These are phyloP conservation scores for Hemicentrotus pulcherrimus DNA, from an alignment of 35 echinoderm and acorn worm species.

Conservation along the genomic window DNA sequence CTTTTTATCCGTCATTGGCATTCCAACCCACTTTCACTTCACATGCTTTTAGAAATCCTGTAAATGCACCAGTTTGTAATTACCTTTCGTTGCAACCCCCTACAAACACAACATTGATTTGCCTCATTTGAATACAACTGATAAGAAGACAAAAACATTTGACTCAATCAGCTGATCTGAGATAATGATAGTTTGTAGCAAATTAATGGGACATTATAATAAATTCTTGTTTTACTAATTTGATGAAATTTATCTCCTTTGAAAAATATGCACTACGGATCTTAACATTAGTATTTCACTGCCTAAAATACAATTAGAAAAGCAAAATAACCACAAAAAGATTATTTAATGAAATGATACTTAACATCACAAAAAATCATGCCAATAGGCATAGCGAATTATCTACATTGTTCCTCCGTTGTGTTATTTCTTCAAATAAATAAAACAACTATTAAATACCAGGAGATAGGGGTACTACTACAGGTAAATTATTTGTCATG, in stretches of 20 bases:
- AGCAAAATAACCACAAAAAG: too few relatives aligned
- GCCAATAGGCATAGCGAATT: too few relatives aligned
- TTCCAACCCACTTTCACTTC: not conserved
- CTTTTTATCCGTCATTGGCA: not conserved
- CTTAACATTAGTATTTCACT: not conserved
- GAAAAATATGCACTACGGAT: not conserved
- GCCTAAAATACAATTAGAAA: too few relatives aligned
- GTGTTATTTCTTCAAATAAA: too few relatives aligned
- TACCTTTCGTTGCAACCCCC: not conserved
- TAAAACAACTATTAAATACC: too few relatives aligned
- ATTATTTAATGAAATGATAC: too few relatives aligned
- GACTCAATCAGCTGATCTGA: not conserved
- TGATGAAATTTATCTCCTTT: not conserved
- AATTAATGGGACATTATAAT: not conserved
- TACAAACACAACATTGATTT: not conserved
- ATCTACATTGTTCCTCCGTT: too few relatives aligned
- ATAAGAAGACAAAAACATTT: not conserved
- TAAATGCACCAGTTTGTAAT: not conserved
- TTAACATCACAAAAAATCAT: too few relatives aligned
- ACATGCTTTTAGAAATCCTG: not conserved
- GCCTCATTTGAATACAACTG: constrained; percentile 1
- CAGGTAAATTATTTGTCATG: too few relatives aligned
- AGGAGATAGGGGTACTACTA: too few relatives aligned
- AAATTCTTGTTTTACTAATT: not conserved
- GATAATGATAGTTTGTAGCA: not conserved